Conservation (phyloP, 2,797 vertebrate species). For the Falco novaeseelandiae region DNA sequence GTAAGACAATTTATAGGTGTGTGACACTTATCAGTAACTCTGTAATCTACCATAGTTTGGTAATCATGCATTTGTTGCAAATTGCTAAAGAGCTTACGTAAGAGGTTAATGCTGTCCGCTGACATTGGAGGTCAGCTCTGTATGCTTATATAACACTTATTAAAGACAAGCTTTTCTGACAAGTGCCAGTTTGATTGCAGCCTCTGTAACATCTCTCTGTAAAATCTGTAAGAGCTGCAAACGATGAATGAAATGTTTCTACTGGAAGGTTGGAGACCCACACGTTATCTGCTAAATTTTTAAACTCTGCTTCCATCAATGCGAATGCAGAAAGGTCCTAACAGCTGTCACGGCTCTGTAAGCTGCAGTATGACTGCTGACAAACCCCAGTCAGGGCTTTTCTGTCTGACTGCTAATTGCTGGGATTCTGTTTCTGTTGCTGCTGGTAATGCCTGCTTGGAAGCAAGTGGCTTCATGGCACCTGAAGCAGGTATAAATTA, state of each 20-base stretch:
- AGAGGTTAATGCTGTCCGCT: background rate
- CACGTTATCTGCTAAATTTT: background rate
- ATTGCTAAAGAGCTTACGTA: background rate
- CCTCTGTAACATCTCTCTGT: background rate
- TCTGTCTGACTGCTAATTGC: background rate
- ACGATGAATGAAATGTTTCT: background rate
- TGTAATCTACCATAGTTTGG: background rate
- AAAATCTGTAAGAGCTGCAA: background rate
- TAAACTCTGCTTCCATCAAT: background rate
- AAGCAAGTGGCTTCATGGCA: background rate
- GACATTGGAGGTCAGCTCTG: background rate
- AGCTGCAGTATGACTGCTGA: background rate
- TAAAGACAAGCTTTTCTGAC: background rate
- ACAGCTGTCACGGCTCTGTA: background rate
- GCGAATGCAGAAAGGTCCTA: background rate
- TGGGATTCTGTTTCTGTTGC: background rate
- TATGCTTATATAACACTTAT: background rate
- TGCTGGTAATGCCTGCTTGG: background rate
- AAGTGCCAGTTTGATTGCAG: background rate
- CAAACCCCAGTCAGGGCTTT: background rate
- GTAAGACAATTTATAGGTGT: background rate
- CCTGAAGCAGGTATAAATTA: constrained; percentile 27
- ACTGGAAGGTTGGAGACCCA: background rate
- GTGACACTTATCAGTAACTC: background rate
- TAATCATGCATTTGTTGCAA: background rate